Conservation (phyloP, 2,113 vertebrate species). For the Camelus dromedarius region DNA sequence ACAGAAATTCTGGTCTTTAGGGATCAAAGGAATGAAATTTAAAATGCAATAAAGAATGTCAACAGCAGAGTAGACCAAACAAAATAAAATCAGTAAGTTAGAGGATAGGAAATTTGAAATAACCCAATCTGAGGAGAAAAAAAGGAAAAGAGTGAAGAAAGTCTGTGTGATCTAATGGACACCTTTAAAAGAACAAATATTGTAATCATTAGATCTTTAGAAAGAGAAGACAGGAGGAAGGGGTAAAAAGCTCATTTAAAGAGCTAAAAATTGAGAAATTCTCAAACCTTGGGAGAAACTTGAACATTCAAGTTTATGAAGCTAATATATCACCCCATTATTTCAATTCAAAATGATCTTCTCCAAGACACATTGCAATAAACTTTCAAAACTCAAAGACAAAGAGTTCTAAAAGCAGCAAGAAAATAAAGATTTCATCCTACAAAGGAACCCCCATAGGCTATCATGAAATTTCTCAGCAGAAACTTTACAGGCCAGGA, state of each 20-base stretch:
- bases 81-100: neutral
- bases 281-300: neutral
- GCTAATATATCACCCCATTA: neutral
- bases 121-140: neutral
- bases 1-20: neutral
- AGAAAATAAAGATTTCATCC: neutral
- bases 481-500: neutral
- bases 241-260: neutral
- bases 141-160: neutral
- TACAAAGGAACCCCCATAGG: neutral
- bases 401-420: neutral
- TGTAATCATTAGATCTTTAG: neutral
- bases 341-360: neutral
- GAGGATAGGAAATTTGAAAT: neutral
- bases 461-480: neutral
- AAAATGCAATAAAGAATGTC: neutral
- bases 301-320: neutral
- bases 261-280: neutral
- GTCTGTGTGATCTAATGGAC: neutral
- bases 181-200: neutral
- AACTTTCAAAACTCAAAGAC: neutral
- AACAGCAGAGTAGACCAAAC: neutral
- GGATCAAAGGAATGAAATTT: neutral
- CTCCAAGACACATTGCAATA: neutral
- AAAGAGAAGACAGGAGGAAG: neutral